Evolutionary conservation across 2,113 vertebrate genomes (phyloP), one percentile per base, ranked within the genome.

Genomic region (Nettapus auritus): DNA sequence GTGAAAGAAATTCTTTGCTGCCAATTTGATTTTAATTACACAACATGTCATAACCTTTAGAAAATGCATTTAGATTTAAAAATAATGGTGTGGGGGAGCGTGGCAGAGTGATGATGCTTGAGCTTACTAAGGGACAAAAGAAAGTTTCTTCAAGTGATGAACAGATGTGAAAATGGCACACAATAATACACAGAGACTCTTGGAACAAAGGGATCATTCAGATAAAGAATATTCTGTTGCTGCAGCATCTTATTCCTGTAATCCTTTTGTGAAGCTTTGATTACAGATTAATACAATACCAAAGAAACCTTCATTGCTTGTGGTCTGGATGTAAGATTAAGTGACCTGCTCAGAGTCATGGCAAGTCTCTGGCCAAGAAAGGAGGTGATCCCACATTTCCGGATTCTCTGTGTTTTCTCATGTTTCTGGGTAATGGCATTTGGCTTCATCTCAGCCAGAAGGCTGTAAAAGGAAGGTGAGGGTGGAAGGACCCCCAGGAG

Each of bases 51-150:
- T 90, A 89, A 89, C 36, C 52, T 92, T 93, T 76, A 92, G 86
- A 89, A 90, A 92, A 82, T 56, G 8, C 79, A 79, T 96, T 90
- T 88, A 71, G 34, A 66, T 92, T 82, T 82, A 56, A 90, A 93
- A 94, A 90, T 86, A 91, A 76, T 46, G 38, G 19, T 25, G 14
- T 34, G 31, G 38, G 38, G 78, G 55, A 77, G 59, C 5, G 0
- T 55, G 36, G 50, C 60, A 82, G 3, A 10, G 38, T 26, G 67
- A 83, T 55, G 52, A 56, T 69, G 34, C 28, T 48, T 64, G 40
- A 76, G 28, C 20, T 88, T 71, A 64, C 20, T 70, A 53, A 71
- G 40, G 56, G 60, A 92, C 63, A 78, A 86, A 90, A 83, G 56
- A 36, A 4, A 53, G 81, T 90, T 93, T 67, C 82, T 86, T 62